Evolutionary conservation across 2,888 invertebrate genomes (phyloP).

Genomic region (Caenorhabditis sp.): DNA sequence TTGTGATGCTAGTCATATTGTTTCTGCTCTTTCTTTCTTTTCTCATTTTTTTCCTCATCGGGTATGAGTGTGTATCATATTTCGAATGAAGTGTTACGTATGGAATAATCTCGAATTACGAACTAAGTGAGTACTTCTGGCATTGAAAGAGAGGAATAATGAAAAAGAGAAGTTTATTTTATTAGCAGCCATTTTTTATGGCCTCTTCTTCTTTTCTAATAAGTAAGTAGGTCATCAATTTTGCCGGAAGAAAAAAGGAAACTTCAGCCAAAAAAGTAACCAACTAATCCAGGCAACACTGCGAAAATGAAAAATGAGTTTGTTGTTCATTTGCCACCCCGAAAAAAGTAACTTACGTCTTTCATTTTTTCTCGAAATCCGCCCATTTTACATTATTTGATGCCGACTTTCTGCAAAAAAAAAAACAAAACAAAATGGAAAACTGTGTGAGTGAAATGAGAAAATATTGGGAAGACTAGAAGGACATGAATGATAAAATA

Average conservation of each 20-base stretch:
- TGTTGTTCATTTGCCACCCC: conserved; percentile 7
- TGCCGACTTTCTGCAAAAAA: background rate
- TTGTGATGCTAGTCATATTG: too few relatives aligned
- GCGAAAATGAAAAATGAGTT: conserved; percentile 14
- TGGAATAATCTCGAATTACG: background rate
- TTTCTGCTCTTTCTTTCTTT: too few relatives aligned
- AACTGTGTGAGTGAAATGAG: background rate
- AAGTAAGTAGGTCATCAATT: conserved; percentile 1
- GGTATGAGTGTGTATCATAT: background rate
- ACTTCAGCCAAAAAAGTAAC: too few relatives aligned
- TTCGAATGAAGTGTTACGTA: background rate
- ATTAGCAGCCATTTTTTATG: background rate
- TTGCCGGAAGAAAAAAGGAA: background rate
- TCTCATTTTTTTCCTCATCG: too few relatives aligned
- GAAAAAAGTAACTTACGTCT: background rate
- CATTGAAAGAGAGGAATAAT: conserved; percentile 7
- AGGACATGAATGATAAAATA: conserved; percentile 38
- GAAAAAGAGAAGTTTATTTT: background rate
- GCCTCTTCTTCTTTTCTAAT: background rate
- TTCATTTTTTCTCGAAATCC: conserved; percentile 1
- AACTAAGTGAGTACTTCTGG: background rate
- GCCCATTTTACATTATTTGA: conserved; percentile 1
- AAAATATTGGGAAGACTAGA: background rate
- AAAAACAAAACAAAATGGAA: background rate
- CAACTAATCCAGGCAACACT: background rate